phyloP scores from a whole-genome alignment of 2,113 vertebrate species.

The Xenotilapia longispinis region DNA sequence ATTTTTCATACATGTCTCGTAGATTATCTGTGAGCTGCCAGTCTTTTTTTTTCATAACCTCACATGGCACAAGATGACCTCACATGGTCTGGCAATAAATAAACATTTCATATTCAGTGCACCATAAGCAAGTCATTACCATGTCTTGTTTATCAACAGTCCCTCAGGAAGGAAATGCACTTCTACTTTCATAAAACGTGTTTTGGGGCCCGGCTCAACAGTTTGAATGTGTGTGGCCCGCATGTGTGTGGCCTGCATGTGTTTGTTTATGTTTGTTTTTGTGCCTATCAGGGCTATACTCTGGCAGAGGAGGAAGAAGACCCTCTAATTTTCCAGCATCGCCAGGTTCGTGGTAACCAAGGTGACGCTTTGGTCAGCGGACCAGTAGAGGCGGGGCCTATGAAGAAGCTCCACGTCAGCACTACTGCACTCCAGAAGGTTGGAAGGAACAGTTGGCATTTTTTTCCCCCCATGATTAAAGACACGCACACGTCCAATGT shows the following conservation, averaged over 20 bases:
- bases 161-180: conserved; percentile 13
- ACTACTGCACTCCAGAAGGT: conserved; percentile 98
- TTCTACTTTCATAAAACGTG: conserved; percentile 9
- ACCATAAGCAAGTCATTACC: background rate
- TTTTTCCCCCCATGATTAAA: background rate
- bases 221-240: conserved; percentile 30
- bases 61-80: background rate
- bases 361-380: conserved; percentile 83
- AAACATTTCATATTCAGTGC: background rate
- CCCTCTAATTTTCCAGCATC: conserved; percentile 91
- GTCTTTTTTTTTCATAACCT: background rate
- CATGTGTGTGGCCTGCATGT: conserved; percentile 12
- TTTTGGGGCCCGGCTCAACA: background rate
- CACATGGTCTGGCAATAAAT: background rate
- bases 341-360: conserved; percentile 81
- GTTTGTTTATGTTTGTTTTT: background rate
- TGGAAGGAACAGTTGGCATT: background rate
- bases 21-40: background rate
- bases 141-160: conserved; percentile 27
- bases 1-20: background rate
- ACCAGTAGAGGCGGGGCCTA: conserved; percentile 90
- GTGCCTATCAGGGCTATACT: conserved; percentile 83
- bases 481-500: background rate
- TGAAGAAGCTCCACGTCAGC: conserved; percentile 98
- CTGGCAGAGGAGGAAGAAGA: conserved; percentile 97